A percentile compares a stretch with the other conserved stretches of the same genome.
These are phyloP conservation scores for Psittacula cyanocephala DNA, from an alignment of 2,113 vertebrate genomes.

Conservation along the genomic window DNA sequence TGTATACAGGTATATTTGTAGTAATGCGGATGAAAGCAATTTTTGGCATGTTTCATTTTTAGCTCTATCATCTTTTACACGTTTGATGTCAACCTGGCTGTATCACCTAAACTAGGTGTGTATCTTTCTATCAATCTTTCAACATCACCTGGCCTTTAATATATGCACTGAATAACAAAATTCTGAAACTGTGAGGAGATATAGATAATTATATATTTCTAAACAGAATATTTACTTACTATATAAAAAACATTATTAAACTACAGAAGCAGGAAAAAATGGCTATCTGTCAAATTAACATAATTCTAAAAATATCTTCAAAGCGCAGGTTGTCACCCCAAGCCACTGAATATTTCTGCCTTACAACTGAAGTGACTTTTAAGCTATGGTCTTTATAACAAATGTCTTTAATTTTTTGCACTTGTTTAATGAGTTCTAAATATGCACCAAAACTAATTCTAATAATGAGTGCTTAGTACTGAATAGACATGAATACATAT, in stretches of 20 bases:
- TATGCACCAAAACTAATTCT: neutral
- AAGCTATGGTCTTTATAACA: neutral
- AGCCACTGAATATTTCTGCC: neutral
- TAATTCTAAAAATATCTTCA: neutral
- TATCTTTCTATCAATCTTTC: neutral
- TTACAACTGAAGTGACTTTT: neutral
- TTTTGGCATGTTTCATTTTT: neutral
- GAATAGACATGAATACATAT: neutral
- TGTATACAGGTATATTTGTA: neutral
- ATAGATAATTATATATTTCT: neutral
- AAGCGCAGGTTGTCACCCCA: neutral
- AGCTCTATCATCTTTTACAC: neutral
- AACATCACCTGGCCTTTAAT: neutral
- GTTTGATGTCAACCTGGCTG: neutral
- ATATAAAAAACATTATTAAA: neutral
- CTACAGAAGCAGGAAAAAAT: neutral
- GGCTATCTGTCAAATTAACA: neutral
- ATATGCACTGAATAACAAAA: neutral
- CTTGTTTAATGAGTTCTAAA: conserved; percentile 21
- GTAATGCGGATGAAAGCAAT: neutral
- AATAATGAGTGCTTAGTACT: neutral
- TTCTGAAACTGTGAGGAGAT: neutral
- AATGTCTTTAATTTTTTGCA: neutral
- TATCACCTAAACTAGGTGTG: fast-evolving
- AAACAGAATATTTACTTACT: neutral